phyloP scores from a whole-genome alignment of 2,797 vertebrate genomes.

The Austrolebias charrua region DNA sequence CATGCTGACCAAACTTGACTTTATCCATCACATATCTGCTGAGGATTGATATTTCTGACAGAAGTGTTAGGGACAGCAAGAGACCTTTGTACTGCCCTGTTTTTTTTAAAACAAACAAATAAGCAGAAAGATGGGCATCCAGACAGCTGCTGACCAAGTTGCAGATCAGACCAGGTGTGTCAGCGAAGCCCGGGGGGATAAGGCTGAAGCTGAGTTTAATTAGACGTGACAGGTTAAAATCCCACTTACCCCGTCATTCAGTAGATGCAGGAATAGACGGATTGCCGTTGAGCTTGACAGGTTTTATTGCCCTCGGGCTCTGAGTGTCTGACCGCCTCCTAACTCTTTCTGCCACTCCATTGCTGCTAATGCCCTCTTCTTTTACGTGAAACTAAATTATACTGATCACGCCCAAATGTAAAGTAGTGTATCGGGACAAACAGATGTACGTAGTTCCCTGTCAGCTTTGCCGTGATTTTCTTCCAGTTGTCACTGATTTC shows the following conservation, averaged over 20 bases:
- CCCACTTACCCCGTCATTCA: conserved; percentile 38
- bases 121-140: conserved; percentile 23
- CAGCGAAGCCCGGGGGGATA: conserved; percentile 28
- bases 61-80: conserved; percentile 8
- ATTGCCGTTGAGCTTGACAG: conserved; percentile 24
- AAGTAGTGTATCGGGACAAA: conserved; percentile 9
- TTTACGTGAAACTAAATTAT: conserved; percentile 1
- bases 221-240: conserved; percentile 52
- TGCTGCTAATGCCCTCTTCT: conserved; percentile 7
- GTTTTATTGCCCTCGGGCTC: conserved; percentile 33
- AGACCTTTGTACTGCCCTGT: conserved; percentile 11
- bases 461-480: conserved; percentile 4
- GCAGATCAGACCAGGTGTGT: conserved; percentile 58
- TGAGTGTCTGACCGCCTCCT: conserved; percentile 4
- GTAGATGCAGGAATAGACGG: conserved; percentile 31
- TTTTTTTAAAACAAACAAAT: conserved; percentile 26
- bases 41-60: conserved; percentile 13
- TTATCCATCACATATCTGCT: background rate
- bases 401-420: conserved; percentile 23
- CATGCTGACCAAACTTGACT: background rate
- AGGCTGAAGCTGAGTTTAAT: conserved; percentile 37
- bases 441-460: conserved; percentile 1
- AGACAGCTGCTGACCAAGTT: conserved; percentile 61
- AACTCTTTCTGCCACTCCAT: background rate
- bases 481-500: conserved; percentile 39